Base-by-base conservation (phyloP, 2,888 invertebrate species). In the Zeuzera pyrina region DNA sequence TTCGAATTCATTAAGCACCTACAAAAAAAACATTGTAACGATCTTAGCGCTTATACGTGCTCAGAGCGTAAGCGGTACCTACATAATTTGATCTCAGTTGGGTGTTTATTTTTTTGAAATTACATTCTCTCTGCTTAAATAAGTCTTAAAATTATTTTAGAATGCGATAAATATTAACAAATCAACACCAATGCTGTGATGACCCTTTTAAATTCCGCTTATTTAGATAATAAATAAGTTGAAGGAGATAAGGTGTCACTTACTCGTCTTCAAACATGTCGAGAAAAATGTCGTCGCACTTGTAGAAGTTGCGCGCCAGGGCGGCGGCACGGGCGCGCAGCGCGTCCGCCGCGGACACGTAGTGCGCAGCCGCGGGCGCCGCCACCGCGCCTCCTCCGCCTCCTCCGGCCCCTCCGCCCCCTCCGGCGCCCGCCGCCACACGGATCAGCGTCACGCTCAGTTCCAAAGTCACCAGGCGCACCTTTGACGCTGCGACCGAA, bases 201-300 rank as follows among this genome's bases (percentile, higher is more conserved):
- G n/a, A n/a, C n/a, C n/a, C n/a, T n/a, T n/a, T n/a, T n/a, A n/a
- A n/a, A n/a, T n/a, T n/a, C n/a, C n/a, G n/a, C n/a, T n/a, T n/a
- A n/a, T n/a, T n/a, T n/a, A n/a, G n/a, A n/a, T n/a, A n/a, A n/a
- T n/a, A n/a, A n/a, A n/a, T n/a, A n/a, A n/a, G 19, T 19, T 19
- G 19, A 19, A 19, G 8, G 5, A 19, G 8, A 19, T 19, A 25
- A 25, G 13, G 13, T 8, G 5, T 8, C 35, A 83, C 85, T 73
- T 53, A 88, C 86, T 99, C 98, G 68, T 98, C 97, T 74, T 99
- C 98, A 69, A 99, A 99, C 89, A 99, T 93, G 66, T 99, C 98
- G 35, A 98, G 83, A 77, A 99, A 99, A 52, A 98, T 96, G 60
- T 98, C 98, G 77, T 98, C 98, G 51, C 94, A 94, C 87, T 97